Conservation (phyloP, 2,113 vertebrate genomes). For the Seriola rivoliana region DNA sequence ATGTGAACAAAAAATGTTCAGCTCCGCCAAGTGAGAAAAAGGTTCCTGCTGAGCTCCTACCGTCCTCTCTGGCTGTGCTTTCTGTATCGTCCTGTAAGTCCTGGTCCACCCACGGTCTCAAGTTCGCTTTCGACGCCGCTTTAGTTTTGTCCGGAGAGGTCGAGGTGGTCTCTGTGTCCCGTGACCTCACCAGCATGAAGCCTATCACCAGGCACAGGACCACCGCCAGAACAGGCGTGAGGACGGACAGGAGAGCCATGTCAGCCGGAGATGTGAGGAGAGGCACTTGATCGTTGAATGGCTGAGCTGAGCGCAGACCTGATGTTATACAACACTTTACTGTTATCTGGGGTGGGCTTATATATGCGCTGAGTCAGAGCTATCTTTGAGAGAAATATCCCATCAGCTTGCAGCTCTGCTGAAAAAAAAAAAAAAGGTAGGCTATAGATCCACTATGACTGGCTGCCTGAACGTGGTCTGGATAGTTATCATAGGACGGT, state of each 20-base stretch:
- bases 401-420: background rate
- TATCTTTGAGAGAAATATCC: background rate
- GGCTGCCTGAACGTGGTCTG: background rate
- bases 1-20: background rate
- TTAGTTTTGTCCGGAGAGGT: background rate
- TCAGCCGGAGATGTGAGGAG: background rate
- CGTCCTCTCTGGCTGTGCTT: conserved; percentile 78
- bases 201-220: conserved; percentile 88
- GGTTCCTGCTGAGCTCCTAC: conserved; percentile 17
- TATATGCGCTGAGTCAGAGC: conserved; percentile 20
- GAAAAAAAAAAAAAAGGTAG: background rate
- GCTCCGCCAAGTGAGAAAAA: background rate
- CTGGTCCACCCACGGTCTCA: conserved; percentile 89
- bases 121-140: background rate
- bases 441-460: background rate
- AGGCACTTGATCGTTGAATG: background rate
- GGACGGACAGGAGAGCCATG: conserved; percentile 87
- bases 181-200: conserved; percentile 82
- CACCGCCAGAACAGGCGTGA: conserved; percentile 88
- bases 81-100: conserved; percentile 89
- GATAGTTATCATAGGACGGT: background rate
- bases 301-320: background rate
- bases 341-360: background rate
- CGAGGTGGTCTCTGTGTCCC: conserved; percentile 38
- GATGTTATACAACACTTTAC: background rate